These are phyloP conservation scores for Polydrusus cervinus DNA, from an alignment of 2,888 invertebrate species.

Conservation along the genomic window DNA sequence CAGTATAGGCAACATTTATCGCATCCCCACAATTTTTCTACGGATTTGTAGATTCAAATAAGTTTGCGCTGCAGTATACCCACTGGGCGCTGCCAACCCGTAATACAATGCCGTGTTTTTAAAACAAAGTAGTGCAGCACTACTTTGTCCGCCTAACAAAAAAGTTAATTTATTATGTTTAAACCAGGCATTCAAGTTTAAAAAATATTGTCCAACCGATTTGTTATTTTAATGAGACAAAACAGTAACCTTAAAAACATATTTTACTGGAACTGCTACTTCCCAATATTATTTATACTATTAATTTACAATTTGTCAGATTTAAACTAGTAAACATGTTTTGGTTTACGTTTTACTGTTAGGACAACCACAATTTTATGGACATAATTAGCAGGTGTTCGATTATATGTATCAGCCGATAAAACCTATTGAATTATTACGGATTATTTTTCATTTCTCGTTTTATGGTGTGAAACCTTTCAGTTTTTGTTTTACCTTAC, in stretches of 20 bases:
- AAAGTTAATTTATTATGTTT: no score
- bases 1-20: no score
- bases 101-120: no score
- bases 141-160: no score
- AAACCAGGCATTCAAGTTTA: not conserved
- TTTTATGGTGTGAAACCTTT: slow-evolving; percentile 19
- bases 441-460: slow-evolving; percentile 2
- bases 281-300: slow-evolving; percentile 26
- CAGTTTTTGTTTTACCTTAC: not conserved
- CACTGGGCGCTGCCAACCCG: no score
- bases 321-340: slow-evolving; percentile 22
- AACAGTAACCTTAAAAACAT: slow-evolving; percentile 2
- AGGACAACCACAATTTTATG: slow-evolving; percentile 33
- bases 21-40: no score
- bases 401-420: slow-evolving; percentile 20
- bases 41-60: no score
- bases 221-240: slow-evolving; percentile 15
- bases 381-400: slow-evolving; percentile 35
- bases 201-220: slow-evolving; percentile 12
- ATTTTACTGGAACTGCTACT: slow-evolving; percentile 4
- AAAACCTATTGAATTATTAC: slow-evolving; percentile 29
- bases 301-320: slow-evolving; percentile 36
- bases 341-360: slow-evolving; percentile 17
- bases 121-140: no score
- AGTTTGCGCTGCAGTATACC: no score